Conservation (phyloP, 2,797 vertebrate genomes). For the Etheostoma perlongum region DNA sequence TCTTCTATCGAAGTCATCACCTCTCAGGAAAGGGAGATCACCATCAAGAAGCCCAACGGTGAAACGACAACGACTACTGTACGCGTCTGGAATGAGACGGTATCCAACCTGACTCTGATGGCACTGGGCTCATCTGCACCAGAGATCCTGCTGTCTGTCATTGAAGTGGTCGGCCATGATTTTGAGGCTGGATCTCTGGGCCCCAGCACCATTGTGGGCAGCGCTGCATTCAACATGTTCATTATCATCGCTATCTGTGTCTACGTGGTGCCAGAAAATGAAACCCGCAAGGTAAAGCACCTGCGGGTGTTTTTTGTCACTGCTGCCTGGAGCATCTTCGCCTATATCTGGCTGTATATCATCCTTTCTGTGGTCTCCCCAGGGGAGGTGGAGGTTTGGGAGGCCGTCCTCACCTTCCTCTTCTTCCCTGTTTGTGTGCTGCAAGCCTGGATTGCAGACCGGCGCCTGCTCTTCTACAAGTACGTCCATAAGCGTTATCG, state of each 20-base stretch:
- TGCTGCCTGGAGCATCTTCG: conserved; percentile 89
- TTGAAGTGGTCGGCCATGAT: conserved; percentile 89
- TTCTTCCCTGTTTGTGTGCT: conserved; percentile 91
- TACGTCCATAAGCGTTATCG: conserved; percentile 89
- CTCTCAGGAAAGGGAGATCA: conserved; percentile 91
- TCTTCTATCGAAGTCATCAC: conserved; percentile 92
- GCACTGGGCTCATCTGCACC: conserved; percentile 90
- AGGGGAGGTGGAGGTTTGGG: conserved; percentile 88
- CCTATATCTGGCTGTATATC: conserved; percentile 91
- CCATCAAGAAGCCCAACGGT: conserved; percentile 89
- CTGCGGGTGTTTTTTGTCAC: conserved; percentile 91
- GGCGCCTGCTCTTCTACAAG: conserved; percentile 90
- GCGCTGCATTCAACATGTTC: conserved; percentile 93
- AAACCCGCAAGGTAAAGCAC: conserved; percentile 89
- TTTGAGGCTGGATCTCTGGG: conserved; percentile 88
- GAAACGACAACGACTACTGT: conserved; percentile 89
- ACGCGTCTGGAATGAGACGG: conserved; percentile 91
- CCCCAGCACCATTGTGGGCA: conserved; percentile 91
- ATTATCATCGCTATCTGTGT: conserved; percentile 91
- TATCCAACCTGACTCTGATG: conserved; percentile 92
- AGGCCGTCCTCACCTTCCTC: conserved; percentile 89
- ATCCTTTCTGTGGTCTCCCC: conserved; percentile 89
- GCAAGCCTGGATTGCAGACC: conserved; percentile 91
- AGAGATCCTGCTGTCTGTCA: conserved; percentile 90
- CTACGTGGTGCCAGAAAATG: conserved; percentile 88